phyloP scores from a whole-genome alignment of 2,888 invertebrate genomes.

The Ichneumon xanthorius region DNA sequence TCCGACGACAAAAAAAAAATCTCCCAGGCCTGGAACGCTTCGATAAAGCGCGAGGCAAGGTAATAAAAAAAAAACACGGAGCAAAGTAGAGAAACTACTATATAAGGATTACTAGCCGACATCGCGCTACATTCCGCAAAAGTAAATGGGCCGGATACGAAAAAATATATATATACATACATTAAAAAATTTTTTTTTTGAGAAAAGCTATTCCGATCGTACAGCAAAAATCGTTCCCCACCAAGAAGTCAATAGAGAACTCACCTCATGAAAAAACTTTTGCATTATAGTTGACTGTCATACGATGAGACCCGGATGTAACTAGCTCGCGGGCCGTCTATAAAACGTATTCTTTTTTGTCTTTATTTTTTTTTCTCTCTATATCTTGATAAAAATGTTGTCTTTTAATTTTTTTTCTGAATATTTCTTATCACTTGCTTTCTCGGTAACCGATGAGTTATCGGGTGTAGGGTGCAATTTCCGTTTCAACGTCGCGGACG shows the following conservation, averaged over 20 bases:
- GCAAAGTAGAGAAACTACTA: background rate
- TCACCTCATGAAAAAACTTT: conserved; percentile 78
- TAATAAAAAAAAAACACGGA: conserved; percentile 31
- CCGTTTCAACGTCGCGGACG: conserved; percentile 72
- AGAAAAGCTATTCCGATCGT: too few species aligned
- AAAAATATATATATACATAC: background rate
- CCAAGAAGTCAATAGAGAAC: conserved; percentile 29
- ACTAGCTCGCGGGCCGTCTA: conserved; percentile 31
- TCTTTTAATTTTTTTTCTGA: background rate
- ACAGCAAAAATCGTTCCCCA: background rate
- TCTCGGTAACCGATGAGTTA: background rate
- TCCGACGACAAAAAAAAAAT: conserved; percentile 32
- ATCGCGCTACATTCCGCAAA: background rate
- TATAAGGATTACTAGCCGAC: background rate
- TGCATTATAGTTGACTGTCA: conserved; percentile 77
- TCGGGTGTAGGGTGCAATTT: conserved; percentile 4
- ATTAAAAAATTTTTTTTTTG: background rate
- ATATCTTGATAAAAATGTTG: background rate
- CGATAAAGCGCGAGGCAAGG: conserved; percentile 44
- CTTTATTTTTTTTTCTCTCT: background rate
- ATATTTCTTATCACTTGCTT: background rate
- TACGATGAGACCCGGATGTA: conserved; percentile 46
- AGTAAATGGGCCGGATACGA: background rate
- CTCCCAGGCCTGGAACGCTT: conserved; percentile 30
- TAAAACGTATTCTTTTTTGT: background rate